A percentile compares a stretch with the other conserved stretches of the same genome.
phyloP scores from a whole-genome alignment of 1,140 invertebrate species.

The Lepidurus couesii region DNA sequence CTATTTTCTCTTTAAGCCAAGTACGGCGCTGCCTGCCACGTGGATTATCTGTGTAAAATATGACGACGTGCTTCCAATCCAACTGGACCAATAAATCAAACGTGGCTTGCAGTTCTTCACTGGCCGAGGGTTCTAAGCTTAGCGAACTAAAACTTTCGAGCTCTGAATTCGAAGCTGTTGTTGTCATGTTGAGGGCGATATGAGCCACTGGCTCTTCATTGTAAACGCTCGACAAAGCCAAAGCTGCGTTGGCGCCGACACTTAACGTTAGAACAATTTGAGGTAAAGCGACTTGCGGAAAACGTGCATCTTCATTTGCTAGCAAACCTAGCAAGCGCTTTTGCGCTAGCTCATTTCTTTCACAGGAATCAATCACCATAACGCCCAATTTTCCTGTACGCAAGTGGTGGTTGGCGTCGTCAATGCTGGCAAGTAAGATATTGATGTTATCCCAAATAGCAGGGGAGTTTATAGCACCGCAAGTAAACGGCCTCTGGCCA shows the following conservation, averaged over 20 bases:
- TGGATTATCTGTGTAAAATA: constrained; percentile 29
- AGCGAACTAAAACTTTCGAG: neutral
- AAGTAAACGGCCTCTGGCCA: constrained; percentile 22
- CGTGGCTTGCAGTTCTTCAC: constrained; percentile 26
- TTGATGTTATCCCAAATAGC: constrained; percentile 23
- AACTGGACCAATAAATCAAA: constrained; percentile 27
- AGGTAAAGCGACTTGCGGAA: neutral
- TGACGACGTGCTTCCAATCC: constrained; percentile 30
- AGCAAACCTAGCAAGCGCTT: constrained; percentile 28
- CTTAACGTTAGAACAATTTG: neutral
- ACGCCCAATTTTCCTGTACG: constrained; percentile 22
- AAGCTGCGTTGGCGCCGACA: neutral
- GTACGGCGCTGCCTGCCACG: neutral
- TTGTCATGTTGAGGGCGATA: neutral
- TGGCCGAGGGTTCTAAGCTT: neutral
- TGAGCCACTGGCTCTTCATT: neutral
- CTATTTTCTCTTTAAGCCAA: neutral
- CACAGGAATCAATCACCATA: constrained; percentile 30
- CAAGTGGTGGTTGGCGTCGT: constrained; percentile 2
- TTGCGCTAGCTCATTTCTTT: constrained; percentile 27
- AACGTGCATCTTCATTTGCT: neutral
- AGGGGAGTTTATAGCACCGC: constrained; percentile 25
- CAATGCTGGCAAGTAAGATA: constrained; percentile 8
- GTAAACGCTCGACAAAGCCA: neutral
- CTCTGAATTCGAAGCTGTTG: neutral